Evolutionary conservation across 2,797 vertebrate species (phyloP).

Genomic region (Argya squamiceps): DNA sequence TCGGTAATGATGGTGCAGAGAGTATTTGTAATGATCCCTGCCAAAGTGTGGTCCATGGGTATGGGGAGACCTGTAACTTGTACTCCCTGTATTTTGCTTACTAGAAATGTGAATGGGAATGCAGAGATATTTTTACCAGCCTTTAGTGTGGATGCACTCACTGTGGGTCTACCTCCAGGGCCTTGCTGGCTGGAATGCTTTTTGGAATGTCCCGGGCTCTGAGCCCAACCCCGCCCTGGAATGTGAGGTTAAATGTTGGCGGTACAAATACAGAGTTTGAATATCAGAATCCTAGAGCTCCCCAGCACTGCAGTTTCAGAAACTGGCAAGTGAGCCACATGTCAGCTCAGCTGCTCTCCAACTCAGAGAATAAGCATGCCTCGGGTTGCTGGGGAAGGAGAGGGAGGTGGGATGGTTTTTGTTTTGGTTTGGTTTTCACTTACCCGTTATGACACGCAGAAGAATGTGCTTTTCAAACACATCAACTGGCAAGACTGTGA

Average conservation of each 20-base stretch:
- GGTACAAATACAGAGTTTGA: constrained; percentile 23
- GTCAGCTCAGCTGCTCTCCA: constrained; percentile 59
- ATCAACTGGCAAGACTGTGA: not conserved
- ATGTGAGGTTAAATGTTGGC: constrained; percentile 55
- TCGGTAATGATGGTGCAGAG: not conserved
- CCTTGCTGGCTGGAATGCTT: constrained; percentile 50
- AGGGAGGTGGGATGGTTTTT: not conserved
- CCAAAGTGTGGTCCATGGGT: not conserved
- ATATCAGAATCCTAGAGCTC: constrained; percentile 44
- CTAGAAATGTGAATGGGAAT: not conserved
- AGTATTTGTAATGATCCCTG: not conserved
- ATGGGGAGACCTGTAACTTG: not conserved
- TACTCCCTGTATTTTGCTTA: not conserved
- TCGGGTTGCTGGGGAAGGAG: not conserved
- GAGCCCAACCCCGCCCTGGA: constrained; percentile 61
- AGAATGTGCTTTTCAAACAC: not conserved
- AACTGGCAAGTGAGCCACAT: not conserved
- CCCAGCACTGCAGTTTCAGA: constrained; percentile 29
- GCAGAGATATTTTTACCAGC: not conserved
- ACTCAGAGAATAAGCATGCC: not conserved
- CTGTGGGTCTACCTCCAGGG: constrained; percentile 53
- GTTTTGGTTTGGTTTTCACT: constrained; percentile 3
- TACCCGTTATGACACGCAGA: not conserved
- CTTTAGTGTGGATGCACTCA: not conserved
- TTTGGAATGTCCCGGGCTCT: constrained; percentile 66